phyloP scores from a whole-genome alignment of 2,113 vertebrate genomes.

The Xiphorhynchus elegans region DNA sequence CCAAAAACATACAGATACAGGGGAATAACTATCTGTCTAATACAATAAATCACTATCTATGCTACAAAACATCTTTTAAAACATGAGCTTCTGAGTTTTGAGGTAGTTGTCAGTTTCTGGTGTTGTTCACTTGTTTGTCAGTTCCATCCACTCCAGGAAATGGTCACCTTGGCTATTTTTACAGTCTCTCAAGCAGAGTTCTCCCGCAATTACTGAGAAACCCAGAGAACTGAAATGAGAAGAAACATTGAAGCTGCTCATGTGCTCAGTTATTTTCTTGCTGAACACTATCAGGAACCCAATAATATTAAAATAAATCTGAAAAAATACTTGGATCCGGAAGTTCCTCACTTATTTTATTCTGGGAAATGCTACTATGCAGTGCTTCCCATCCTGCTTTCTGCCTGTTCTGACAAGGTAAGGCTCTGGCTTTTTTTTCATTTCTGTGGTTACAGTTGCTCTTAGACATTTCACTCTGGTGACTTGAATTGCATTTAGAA shows the following conservation, averaged over 20 bases:
- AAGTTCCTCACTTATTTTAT: background rate
- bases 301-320: background rate
- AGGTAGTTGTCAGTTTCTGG: too few relatives aligned
- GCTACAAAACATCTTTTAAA: too few relatives aligned
- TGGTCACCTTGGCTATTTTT: too few relatives aligned
- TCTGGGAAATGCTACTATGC: background rate
- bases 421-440: background rate
- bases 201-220: too few relatives aligned
- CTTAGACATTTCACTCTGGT: background rate
- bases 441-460: background rate
- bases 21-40: too few relatives aligned
- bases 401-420: background rate
- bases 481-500: conserved; percentile 13
- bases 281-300: background rate
- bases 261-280: background rate
- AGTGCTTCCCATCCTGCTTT: background rate
- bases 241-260: background rate
- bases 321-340: background rate
- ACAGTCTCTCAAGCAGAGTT: too few relatives aligned
- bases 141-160: too few relatives aligned
- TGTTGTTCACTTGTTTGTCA: too few relatives aligned
- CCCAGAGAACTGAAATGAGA: background rate
- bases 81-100: too few relatives aligned
- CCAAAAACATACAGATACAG: too few relatives aligned
- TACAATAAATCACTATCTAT: too few relatives aligned